Evolutionary conservation across 1,140 invertebrate species (phyloP), one percentile per base, ranked within the genome.

Genomic region (Formica selysi): DNA sequence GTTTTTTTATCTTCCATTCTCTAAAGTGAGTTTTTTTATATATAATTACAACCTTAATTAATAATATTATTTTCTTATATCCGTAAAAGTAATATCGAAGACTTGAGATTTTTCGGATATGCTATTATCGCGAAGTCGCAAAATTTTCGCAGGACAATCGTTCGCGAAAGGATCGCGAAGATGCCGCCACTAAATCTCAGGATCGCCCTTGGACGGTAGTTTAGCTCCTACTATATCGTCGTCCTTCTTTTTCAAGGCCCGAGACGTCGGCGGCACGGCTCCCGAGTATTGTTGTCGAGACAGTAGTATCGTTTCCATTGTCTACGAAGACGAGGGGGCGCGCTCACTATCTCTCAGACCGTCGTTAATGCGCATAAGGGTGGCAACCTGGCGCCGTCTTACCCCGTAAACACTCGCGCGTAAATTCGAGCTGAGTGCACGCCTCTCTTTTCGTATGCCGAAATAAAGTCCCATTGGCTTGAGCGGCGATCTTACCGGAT

Each of bases 401-500:
- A 67, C 16, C 78, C 67, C 85, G 86, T 92, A 91, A 92, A 92
- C 87, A 89, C 83, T 91, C 68, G 87, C 80, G 76, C 90, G 90
- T 92, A 92, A 92, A 92, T 92, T 92, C 85, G 80, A 64, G 22
- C 79, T 76, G 91, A 91, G 71, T 89, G 85, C 86, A 80, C 85
- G 73, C 61, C 67, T 87, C 73, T 87, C 59, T 86, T 83, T 86
- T 41, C 48, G 44, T 65, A 32, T 71, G 29, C 68, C 44, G 62
- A 32, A 89, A 74, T 51, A 26, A 79, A 54, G 29, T 76, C 32
- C 64, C 26, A 57, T 86, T 64, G 80, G 67, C 67, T 91, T 74
- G 88, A 67, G 61, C 71, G 44, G 8, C 71, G 51, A 10, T 38
- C 7, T 48, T 54, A 76, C 70, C 83, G 54, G 32, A 51, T 51